Conservation (phyloP, 1,140 invertebrate genomes). For the Atta cephalotes region DNA sequence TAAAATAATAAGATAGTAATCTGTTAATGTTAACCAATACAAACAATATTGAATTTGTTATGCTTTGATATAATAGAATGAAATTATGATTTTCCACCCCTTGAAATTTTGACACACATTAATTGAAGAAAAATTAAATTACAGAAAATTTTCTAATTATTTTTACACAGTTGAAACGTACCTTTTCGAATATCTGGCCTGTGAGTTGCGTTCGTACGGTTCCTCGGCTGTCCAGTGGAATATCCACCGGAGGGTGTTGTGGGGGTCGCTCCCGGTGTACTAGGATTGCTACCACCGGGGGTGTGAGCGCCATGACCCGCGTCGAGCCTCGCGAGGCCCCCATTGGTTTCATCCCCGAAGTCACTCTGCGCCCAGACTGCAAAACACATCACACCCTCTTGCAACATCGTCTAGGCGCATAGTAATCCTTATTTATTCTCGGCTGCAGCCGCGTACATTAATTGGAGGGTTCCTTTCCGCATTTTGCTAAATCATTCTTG, state of each 20-base stretch:
- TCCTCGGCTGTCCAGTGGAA: constrained; percentile 81
- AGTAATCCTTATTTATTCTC: constrained; percentile 58
- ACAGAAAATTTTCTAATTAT: background rate
- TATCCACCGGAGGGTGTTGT: constrained; percentile 88
- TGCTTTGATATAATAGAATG: background rate
- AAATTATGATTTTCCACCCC: background rate
- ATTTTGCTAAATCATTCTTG: constrained; percentile 20
- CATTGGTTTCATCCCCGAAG: constrained; percentile 92
- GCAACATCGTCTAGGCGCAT: constrained; percentile 75
- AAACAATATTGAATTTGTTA: background rate
- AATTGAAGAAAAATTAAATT: background rate
- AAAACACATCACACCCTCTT: constrained; percentile 86
- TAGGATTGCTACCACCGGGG: constrained; percentile 86
- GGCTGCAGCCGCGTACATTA: constrained; percentile 25
- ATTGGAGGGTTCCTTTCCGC: constrained; percentile 30
- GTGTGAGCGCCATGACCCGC: constrained; percentile 83
- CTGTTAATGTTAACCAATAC: background rate
- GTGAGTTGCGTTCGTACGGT: constrained; percentile 78
- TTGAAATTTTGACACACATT: background rate
- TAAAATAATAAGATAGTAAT: constrained; percentile 10
- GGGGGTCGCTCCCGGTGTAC: constrained; percentile 87
- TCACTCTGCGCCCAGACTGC: constrained; percentile 95
- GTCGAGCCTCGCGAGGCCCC: constrained; percentile 83
- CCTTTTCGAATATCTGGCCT: constrained; percentile 83
- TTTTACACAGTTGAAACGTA: constrained; percentile 63